These are phyloP conservation scores for Morelia viridis DNA, from an alignment of 2,797 vertebrate species.

Conservation along the genomic window DNA sequence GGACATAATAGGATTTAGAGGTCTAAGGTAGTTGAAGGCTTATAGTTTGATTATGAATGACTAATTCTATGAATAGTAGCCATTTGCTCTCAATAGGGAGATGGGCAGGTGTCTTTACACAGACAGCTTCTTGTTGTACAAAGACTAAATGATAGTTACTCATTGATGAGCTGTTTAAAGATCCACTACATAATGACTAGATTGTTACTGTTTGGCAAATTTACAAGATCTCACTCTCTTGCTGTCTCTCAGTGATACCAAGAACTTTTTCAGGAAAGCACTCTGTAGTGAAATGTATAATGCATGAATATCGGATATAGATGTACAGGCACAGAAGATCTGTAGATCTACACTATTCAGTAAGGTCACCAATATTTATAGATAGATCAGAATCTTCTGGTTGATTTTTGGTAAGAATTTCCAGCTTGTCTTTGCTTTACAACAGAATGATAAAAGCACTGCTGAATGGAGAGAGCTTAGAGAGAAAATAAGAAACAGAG, in stretches of 20 bases:
- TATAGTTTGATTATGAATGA: background rate
- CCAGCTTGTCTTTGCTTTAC: background rate
- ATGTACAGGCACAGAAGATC: background rate
- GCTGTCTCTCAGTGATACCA: background rate
- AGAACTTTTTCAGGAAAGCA: background rate
- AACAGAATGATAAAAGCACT: background rate
- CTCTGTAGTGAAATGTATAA: background rate
- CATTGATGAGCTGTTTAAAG: background rate
- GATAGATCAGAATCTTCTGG: background rate
- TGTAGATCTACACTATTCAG: background rate
- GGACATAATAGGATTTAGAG: background rate
- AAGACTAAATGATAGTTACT: background rate
- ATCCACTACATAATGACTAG: background rate
- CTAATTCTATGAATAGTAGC: background rate
- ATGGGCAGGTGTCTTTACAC: background rate
- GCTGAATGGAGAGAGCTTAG: background rate
- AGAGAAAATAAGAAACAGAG: background rate
- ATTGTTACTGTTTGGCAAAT: background rate
- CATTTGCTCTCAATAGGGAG: background rate
- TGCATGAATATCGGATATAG: background rate
- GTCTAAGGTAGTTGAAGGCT: background rate
- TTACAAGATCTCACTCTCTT: background rate
- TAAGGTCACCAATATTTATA: background rate
- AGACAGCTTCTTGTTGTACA: background rate
- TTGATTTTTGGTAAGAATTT: background rate